Conservation (phyloP, 2,797 vertebrate species). For the Muraenolepis orangiensis region DNA sequence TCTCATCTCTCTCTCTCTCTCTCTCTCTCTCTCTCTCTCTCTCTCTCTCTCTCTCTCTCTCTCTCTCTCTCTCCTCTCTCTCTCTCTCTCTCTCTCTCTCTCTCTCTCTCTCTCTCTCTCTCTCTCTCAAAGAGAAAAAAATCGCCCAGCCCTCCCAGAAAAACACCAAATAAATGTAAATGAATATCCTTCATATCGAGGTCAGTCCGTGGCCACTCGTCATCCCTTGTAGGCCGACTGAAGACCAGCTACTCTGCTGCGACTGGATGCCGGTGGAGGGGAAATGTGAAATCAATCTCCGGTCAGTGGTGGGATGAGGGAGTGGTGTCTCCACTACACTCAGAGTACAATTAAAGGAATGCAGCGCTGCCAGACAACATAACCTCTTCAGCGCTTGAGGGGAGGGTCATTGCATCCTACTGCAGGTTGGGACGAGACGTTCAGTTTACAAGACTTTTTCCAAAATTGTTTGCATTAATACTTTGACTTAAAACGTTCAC, state of each 20-base stretch:
- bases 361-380: background rate
- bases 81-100: too few species aligned
- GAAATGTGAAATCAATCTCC: slow-evolving; percentile 11
- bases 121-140: too few species aligned
- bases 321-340: background rate
- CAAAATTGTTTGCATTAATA: background rate
- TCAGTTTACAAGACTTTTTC: background rate
- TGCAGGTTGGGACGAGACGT: background rate
- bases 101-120: too few species aligned
- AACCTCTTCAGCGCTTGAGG: background rate
- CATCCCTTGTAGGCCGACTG: slow-evolving; percentile 6
- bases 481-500: background rate
- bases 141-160: too few species aligned
- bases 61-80: too few species aligned
- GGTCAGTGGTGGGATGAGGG: slow-evolving; percentile 2
- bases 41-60: too few species aligned
- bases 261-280: background rate
- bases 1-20: too few species aligned
- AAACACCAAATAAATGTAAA: too few species aligned
- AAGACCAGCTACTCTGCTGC: background rate
- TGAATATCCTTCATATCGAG: too few species aligned
- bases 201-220: background rate
- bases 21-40: too few species aligned
- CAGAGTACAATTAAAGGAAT: background rate
- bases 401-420: background rate